Conservation (phyloP, 2,888 invertebrate species). For the Megaustenia siamemsis region DNA sequence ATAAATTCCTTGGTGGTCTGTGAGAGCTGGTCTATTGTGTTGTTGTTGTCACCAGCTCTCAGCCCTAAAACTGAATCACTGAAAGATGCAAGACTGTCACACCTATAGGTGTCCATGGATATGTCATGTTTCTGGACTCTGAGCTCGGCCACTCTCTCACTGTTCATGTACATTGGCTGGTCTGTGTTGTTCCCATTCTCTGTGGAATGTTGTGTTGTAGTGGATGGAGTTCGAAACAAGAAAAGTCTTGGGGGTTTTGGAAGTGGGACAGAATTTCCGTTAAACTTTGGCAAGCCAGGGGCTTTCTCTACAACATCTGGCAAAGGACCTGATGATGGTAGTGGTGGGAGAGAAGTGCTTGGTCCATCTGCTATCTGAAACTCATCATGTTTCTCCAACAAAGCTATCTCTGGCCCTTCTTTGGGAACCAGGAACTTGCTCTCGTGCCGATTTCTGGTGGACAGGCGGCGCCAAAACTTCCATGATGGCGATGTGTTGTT, state of each 20-base stretch:
- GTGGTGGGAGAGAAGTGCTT: not conserved
- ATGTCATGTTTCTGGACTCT: conserved; percentile 38
- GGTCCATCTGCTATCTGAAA: not conserved
- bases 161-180: conserved; percentile 55
- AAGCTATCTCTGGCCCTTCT: conserved; percentile 40
- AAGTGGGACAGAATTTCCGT: conserved; percentile 66
- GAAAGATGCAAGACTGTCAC: conserved; percentile 4
- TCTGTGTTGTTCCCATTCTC: conserved; percentile 48
- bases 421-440: conserved; percentile 35
- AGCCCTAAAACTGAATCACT: conserved; percentile 31
- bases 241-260: conserved; percentile 76
- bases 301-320: conserved; percentile 68
- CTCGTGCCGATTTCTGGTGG: conserved; percentile 59
- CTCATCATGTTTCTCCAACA: conserved; percentile 33
- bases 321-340: conserved; percentile 40
- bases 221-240: conserved; percentile 59
- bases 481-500: conserved; percentile 58
- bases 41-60: conserved; percentile 49
- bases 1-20: not conserved
- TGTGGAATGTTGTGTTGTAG: conserved; percentile 41
- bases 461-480: conserved; percentile 70
- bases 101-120: conserved; percentile 28
- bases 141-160: conserved; percentile 51
- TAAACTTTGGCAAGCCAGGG: conserved; percentile 60
- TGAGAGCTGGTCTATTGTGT: conserved; percentile 38